These are phyloP conservation scores for Megatriorchis doriae DNA, from an alignment of 2,113 vertebrate species.

Conservation along the genomic window DNA sequence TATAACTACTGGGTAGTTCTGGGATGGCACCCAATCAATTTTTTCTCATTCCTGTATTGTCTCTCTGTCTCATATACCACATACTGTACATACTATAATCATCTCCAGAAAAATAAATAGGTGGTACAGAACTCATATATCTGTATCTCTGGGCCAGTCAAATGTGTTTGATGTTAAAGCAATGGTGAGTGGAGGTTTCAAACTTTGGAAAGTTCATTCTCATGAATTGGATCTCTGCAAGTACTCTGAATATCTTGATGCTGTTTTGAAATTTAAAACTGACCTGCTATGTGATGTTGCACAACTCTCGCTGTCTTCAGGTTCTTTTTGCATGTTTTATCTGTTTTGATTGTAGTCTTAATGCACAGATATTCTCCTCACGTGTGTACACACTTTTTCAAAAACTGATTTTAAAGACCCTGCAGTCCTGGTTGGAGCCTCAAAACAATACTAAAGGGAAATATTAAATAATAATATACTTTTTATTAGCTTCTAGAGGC, in stretches of 20 bases:
- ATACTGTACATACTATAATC: not conserved
- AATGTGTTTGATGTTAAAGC: not conserved
- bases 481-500: not conserved
- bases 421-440: not conserved
- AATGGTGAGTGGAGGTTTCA: not conserved
- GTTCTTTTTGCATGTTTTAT: not conserved
- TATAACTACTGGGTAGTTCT: not conserved
- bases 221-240: not conserved
- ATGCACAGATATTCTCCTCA: not conserved
- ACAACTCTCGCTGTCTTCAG: not conserved
- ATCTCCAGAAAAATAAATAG: not conserved
- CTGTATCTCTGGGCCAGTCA: not conserved
- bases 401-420: not conserved
- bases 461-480: not conserved
- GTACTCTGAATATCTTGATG: not conserved
- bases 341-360: not conserved
- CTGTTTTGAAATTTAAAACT: not conserved
- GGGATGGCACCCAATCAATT: rapidly evolving
- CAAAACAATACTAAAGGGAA: not conserved
- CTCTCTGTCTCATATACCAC: not conserved
- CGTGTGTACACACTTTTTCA: not conserved
- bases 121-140: not conserved
- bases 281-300: not conserved
- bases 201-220: not conserved
- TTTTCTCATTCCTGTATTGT: not conserved